Conservation (phyloP, 2,113 vertebrate species). For the Lates calcarifer region DNA sequence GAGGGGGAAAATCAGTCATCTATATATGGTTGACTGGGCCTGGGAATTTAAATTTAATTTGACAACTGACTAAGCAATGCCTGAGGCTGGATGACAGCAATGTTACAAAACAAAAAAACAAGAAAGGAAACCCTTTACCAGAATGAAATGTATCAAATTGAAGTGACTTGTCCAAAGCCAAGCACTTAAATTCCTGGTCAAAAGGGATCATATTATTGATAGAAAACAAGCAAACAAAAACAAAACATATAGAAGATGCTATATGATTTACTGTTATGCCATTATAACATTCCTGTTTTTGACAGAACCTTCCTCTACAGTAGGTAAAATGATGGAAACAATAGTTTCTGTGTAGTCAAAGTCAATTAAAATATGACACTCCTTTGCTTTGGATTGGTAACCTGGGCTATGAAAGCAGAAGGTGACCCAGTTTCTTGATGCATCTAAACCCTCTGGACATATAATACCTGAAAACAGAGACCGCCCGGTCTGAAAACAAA, state of each 20-base stretch:
- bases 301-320: neutral
- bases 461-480: constrained; percentile 57
- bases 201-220: neutral
- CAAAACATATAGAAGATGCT: too few species aligned
- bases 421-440: constrained; percentile 55
- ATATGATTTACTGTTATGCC: neutral
- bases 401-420: constrained; percentile 25
- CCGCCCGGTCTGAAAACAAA: constrained; percentile 34
- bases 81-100: neutral
- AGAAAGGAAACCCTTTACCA: too few species aligned
- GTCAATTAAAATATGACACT: constrained; percentile 36
- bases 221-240: neutral
- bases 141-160: neutral
- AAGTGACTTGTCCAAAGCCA: neutral
- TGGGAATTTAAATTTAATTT: neutral
- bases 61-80: neutral
- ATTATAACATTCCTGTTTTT: neutral
- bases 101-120: neutral
- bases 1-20: constrained; percentile 15
- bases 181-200: neutral
- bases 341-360: neutral
- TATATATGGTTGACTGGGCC: neutral
- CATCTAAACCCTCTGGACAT: constrained; percentile 55
- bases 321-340: neutral
- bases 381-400: constrained; percentile 37